phyloP scores from a whole-genome alignment of 2,888 invertebrate species.

The Xiphydria camelus region DNA sequence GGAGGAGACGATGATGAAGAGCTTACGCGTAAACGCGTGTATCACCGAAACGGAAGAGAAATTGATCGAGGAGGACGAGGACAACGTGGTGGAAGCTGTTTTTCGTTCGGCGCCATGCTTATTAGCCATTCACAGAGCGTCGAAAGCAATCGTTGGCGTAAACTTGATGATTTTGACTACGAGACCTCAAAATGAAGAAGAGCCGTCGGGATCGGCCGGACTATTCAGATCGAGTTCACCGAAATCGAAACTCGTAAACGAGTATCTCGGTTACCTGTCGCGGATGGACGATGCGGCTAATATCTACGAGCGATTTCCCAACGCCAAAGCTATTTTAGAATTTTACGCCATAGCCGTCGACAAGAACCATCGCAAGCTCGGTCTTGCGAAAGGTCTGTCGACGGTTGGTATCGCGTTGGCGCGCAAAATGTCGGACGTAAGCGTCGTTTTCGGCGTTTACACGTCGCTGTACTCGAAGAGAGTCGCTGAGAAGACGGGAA shows the following conservation, averaged over 20 bases:
- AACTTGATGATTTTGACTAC: conserved; percentile 27
- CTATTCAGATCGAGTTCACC: conserved; percentile 15
- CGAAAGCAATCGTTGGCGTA: conserved; percentile 24
- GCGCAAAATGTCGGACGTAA: conserved; percentile 9
- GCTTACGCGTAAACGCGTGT: conserved; percentile 16
- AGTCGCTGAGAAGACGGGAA: conserved; percentile 24
- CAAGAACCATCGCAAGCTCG: conserved; percentile 26
- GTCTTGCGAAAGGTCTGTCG: conserved; percentile 25
- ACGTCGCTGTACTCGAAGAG: conserved; percentile 29
- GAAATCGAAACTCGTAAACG: conserved; percentile 17
- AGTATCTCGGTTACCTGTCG: conserved; percentile 29
- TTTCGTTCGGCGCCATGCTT: conserved; percentile 28
- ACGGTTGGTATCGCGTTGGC: conserved; percentile 23
- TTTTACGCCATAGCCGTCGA: conserved; percentile 34
- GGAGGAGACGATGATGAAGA: conserved; percentile 33
- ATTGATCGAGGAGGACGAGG: conserved; percentile 28
- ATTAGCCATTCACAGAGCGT: conserved; percentile 19
- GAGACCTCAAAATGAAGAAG: conserved; percentile 19
- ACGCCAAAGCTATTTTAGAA: conserved; percentile 24
- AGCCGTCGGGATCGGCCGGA: conserved; percentile 12
- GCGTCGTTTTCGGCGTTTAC: conserved; percentile 29
- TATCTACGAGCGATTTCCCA: conserved; percentile 22
- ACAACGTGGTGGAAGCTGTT: conserved; percentile 20
- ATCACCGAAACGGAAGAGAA: conserved; percentile 18
- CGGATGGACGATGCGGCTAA: conserved; percentile 23